Evolutionary conservation across 92 coral and sea anemone genomes (phyloP), one percentile per base, ranked within the genome.

Genomic region (Porites lobata): DNA sequence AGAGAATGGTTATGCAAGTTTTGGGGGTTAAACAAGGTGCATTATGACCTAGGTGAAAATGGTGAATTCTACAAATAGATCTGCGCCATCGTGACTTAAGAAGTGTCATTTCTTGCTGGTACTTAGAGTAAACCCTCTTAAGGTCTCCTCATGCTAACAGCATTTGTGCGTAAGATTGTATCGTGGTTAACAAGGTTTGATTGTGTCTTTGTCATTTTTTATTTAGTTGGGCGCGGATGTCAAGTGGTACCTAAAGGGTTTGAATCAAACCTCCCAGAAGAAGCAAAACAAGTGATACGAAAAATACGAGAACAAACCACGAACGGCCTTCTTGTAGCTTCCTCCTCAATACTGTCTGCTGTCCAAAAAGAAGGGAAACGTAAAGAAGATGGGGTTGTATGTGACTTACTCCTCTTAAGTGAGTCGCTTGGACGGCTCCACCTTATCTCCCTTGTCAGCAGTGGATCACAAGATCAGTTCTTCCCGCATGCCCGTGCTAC

Each of bases 331-430:
- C 43, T 80, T 17, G 75, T 26, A 5, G 85, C 75, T 2, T 51
- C 75, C 0, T 61, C 19, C 3, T 80, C 85, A 10, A 66, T 51
- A 75, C 65, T 19, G 11, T 61, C 19, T 9, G 20, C 65, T 50
- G 7, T 53, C 6, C 50, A 63, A 10, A 38, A 72, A 9, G 58
- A 32, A 32, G 0, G 2, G 43, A 5, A 32, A 32, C 43, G 43
- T 32, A 20, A 64, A n/a, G 21, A 9, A 13, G 65, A 80, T 13
- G 79, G 85, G 18, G 85, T 79, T 14, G 8, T 87, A 15, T 87
- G 90, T 50, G 90, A 87, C 21, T 53, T 87, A 1, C 71, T 87
- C 8, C 18, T 87, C 32, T 5, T 87, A 63, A 79, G 64, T 22
- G 9, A 43, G 14, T 20, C 26, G 3, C 11, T 67, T 17, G 72